Conservation (phyloP, 1,140 invertebrate species). For the Meteorus sp. region DNA sequence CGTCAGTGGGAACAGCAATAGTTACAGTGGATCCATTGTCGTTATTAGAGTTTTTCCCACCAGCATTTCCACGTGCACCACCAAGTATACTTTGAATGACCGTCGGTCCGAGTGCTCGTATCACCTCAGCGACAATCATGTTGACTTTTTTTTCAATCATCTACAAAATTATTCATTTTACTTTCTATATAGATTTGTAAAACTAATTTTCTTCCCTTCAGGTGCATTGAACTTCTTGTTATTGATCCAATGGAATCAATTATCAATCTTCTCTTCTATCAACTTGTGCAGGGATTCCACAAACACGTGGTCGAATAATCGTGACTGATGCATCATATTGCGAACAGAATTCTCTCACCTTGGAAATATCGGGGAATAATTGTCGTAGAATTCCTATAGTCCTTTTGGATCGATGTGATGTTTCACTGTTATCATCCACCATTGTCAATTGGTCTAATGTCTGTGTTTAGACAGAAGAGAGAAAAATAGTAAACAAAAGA, state of each 20-base stretch:
- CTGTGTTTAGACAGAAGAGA: constrained; percentile 35
- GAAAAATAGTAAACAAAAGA: no score
- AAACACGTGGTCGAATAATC: no score
- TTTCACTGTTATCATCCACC: constrained; percentile 55
- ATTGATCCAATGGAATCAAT: no score
- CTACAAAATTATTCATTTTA: constrained; percentile 62
- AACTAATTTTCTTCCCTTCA: no score
- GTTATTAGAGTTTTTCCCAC: constrained; percentile 31
- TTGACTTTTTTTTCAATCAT: constrained; percentile 78
- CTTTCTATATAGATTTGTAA: background rate
- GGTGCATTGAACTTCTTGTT: no score
- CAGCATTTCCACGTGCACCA: constrained; percentile 34
- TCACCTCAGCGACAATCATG: constrained; percentile 67
- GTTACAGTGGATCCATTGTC: constrained; percentile 43
- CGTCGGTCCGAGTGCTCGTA: constrained; percentile 69
- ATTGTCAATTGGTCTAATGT: constrained; percentile 62
- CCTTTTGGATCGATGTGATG: constrained; percentile 70
- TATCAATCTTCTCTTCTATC: no score
- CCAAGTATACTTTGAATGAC: constrained; percentile 63
- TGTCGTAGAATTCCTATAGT: constrained; percentile 74
- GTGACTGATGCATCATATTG: background rate
- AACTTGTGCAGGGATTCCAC: no score
- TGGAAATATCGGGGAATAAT: constrained; percentile 72
- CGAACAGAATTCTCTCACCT: constrained; percentile 60
- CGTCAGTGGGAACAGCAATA: constrained; percentile 47